Evolutionary conservation across 1,140 invertebrate genomes (phyloP), one percentile per base, ranked within the genome.

Genomic region (Zaprionus capensis): DNA sequence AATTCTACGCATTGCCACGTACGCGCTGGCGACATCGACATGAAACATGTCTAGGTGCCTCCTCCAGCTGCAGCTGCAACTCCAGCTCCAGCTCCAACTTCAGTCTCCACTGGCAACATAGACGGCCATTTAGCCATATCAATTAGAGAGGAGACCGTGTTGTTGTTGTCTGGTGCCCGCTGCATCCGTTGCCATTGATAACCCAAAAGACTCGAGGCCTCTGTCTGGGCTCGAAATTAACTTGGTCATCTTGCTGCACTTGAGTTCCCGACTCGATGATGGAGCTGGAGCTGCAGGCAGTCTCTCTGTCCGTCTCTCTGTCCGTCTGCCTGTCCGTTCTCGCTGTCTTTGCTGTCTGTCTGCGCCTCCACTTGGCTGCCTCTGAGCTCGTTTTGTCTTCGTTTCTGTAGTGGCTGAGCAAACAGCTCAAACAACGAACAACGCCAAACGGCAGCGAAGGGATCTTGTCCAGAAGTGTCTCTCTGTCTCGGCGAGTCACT

Each of bases 1-100:
- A 91, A 92, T 92, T 88, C 83, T 92, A 86, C 78, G 83, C 86
- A 92, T 92, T 85, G 79, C 91, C 91, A 92, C 91, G 91, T 92
- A 92, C 91, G 76, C 69, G 81, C 75, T 91, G 91, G 91, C 90
- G 91, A 91, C 91, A 92, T 87, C 85, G 81, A 91, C 91, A 91
- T 87, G 82, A 80, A 90, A 90, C 85, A 91, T 90, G 85, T 90
- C 85, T 88, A 75, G 72, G 58, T 82, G 75, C 67, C 49, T 68
- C 36, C n/a, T 46, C n/a, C 76, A 64, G 65, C 28, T 69, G 28
- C 64, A 67, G 44, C 34, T 58, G 4, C 61, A 24, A 24, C 26
- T 17, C 28, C 28, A 64, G 5, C 36, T 38, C 17, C 28, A 64
- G 4, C 36, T 38, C 28, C 31, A 53, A 17, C 24, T 31, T 1